A percentile compares a stretch with the other conserved stretches of the same genome.
These are phyloP conservation scores for Protobothrops flavoviridis DNA, from an alignment of 2,113 vertebrate species.

Conservation along the genomic window DNA sequence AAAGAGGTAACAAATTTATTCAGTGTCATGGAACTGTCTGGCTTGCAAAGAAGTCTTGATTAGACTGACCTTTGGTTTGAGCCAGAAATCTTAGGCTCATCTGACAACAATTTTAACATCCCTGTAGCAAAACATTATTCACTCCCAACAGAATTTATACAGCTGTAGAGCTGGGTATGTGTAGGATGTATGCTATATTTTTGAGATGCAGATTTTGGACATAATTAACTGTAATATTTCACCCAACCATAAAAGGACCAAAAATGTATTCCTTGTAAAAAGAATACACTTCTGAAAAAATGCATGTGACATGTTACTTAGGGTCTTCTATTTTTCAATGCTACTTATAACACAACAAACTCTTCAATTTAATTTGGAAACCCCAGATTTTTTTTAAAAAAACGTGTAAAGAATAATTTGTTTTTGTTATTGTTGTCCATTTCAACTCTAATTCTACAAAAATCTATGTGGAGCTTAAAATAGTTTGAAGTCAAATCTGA, in stretches of 20 bases:
- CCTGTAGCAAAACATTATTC: neutral
- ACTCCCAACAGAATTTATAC: neutral
- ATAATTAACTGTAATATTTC: neutral
- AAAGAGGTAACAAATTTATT: neutral
- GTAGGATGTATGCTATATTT: neutral
- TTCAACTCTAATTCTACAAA: neutral
- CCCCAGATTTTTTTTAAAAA: neutral
- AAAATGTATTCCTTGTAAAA: neutral
- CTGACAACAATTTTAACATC: neutral
- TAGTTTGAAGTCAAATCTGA: neutral
- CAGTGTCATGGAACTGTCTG: neutral
- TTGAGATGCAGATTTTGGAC: neutral
- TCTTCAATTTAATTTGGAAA: conserved; percentile 7
- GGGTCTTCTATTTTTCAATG: neutral
- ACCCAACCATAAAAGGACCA: neutral
- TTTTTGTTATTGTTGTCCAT: neutral
- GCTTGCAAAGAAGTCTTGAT: neutral
- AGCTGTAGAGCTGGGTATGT: neutral
- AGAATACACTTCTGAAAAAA: neutral
- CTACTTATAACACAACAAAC: neutral
- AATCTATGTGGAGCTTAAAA: neutral
- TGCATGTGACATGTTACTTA: neutral
- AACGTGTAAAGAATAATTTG: no score
- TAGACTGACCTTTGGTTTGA: neutral
- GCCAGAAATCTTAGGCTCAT: neutral